These are phyloP conservation scores for Himalopsyche phryganea DNA, from an alignment of 1,140 invertebrate species.

Conservation along the genomic window DNA sequence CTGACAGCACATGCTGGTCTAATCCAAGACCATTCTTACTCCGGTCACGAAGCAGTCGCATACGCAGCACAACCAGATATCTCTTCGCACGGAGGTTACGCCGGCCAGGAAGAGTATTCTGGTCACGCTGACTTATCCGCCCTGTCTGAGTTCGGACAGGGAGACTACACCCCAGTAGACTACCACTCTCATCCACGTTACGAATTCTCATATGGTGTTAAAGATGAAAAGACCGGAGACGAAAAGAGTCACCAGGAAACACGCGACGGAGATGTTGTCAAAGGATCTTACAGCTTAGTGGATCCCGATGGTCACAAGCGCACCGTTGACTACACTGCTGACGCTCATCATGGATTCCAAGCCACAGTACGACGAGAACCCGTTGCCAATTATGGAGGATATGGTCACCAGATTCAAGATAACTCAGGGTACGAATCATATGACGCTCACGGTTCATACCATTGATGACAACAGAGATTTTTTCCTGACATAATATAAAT, in stretches of 20 bases:
- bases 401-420: background rate
- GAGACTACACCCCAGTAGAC: conserved; percentile 24
- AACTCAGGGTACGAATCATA: background rate
- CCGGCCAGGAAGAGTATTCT: conserved; percentile 5
- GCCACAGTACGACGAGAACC: conserved; percentile 48
- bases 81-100: conserved; percentile 6
- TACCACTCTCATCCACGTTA: conserved; percentile 34
- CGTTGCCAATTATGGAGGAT: conserved; percentile 10
- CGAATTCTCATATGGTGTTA: conserved; percentile 37
- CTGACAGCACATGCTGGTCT: conserved; percentile 1
- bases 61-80: background rate
- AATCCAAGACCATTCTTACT: conserved; percentile 4
- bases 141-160: conserved; percentile 25
- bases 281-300: conserved; percentile 44
- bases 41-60: background rate
- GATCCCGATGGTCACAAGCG: conserved; percentile 51
- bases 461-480: background rate
- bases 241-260: conserved; percentile 39
- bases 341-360: conserved; percentile 48
- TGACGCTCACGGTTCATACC: conserved; percentile 17
- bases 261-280: conserved; percentile 41
- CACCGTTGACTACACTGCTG: conserved; percentile 51
- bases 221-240: conserved; percentile 39
- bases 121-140: conserved; percentile 6
- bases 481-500: too few species aligned